Evolutionary conservation across 2,797 vertebrate genomes (phyloP).

Genomic region (Poecilia picta): DNA sequence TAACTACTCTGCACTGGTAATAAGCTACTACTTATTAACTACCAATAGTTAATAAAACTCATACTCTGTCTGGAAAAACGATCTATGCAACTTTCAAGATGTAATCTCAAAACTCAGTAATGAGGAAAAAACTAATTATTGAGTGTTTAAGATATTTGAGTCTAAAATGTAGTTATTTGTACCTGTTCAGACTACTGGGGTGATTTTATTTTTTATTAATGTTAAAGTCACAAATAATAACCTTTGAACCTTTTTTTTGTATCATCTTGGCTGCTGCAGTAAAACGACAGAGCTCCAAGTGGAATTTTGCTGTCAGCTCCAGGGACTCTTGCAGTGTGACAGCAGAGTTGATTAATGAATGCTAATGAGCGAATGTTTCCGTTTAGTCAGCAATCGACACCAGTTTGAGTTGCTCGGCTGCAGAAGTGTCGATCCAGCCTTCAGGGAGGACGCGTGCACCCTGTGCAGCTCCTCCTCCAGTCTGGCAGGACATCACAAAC

Average conservation of each 20-base stretch:
- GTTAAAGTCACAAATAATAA: background rate
- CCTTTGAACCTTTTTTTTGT: background rate
- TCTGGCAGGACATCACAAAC: slow-evolving; percentile 12
- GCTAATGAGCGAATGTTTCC: slow-evolving; percentile 32
- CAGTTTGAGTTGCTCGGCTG: slow-evolving; percentile 7
- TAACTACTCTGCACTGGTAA: no score
- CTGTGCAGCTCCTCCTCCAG: slow-evolving; percentile 11
- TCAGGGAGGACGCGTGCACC: slow-evolving; percentile 1
- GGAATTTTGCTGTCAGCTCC: background rate
- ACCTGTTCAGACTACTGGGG: background rate
- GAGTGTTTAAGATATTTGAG: background rate
- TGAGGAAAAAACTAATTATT: background rate
- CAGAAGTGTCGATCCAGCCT: slow-evolving; percentile 15
- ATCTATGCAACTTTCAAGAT: background rate
- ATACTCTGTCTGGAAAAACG: no score
- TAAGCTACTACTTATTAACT: no score
- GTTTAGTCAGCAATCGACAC: slow-evolving; percentile 30
- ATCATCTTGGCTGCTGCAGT: background rate
- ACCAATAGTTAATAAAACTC: no score
- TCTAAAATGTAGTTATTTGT: background rate
- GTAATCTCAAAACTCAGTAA: background rate
- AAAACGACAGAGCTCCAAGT: background rate
- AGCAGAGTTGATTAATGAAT: slow-evolving; percentile 5
- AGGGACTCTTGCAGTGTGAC: background rate
- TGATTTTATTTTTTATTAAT: background rate